Evolutionary conservation across 2,888 invertebrate genomes (phyloP).

Genomic region (Pammene aurita): DNA sequence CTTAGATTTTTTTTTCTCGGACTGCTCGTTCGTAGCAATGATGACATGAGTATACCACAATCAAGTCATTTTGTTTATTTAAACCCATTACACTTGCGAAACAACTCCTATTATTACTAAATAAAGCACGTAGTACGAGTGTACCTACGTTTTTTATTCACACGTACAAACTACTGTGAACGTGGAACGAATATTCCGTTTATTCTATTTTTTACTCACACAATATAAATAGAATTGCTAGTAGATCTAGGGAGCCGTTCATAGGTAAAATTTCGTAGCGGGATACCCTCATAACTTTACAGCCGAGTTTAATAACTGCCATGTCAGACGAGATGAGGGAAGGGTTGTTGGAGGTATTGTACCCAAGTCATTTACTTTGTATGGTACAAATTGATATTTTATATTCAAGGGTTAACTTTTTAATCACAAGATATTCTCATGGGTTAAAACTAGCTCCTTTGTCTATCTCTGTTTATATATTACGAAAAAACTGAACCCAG

Average conservation of each 20-base stretch:
- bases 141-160: no score
- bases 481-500: no score
- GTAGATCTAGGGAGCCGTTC: background rate
- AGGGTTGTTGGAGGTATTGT: background rate
- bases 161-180: no score
- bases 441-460: background rate
- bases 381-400: background rate
- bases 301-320: slow-evolving; percentile 4
- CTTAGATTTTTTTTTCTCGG: no score
- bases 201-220: background rate
- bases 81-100: no score
- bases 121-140: no score
- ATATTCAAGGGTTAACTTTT: background rate
- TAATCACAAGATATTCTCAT: background rate
- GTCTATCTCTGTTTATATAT: no score
- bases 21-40: no score
- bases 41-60: no score
- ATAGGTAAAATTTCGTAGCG: slow-evolving; percentile 5
- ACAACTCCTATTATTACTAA: no score
- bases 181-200: no score
- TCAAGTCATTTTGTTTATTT: no score
- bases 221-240: background rate
- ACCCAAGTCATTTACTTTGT: background rate
- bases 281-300: slow-evolving; percentile 5
- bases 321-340: slow-evolving; percentile 9